These are phyloP conservation scores for Triplophysa siluroides DNA, from an alignment of 2,113 vertebrate species.

Conservation along the genomic window DNA sequence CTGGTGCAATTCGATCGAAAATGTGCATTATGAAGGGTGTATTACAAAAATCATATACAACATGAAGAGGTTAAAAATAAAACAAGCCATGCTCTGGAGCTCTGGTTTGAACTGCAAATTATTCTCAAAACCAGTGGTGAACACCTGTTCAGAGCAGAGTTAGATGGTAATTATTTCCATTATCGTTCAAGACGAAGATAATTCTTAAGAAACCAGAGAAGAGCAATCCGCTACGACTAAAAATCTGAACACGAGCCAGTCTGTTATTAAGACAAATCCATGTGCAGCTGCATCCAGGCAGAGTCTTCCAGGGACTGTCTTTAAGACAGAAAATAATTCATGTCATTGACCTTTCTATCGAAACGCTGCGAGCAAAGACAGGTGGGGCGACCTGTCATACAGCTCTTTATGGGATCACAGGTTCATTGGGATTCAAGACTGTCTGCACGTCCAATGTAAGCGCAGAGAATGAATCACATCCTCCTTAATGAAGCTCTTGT, in stretches of 20 bases:
- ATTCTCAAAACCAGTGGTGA: neutral
- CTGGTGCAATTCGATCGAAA: no score
- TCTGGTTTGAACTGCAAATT: neutral
- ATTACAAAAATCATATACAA: neutral
- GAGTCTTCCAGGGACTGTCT: neutral
- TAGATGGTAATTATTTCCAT: neutral
- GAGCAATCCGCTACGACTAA: no score
- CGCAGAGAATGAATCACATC: neutral
- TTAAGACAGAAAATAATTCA: slow-evolving; percentile 2
- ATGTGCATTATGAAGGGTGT: no score
- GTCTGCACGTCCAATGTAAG: neutral
- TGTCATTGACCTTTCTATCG: neutral
- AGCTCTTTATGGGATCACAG: neutral
- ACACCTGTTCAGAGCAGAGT: slow-evolving; percentile 22
- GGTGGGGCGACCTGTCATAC: neutral
- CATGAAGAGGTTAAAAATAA: no score
- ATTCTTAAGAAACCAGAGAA: neutral
- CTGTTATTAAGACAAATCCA: neutral
- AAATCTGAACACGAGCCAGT: neutral
- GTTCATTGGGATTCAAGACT: neutral
- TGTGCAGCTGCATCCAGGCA: neutral
- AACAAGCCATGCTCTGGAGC: neutral
- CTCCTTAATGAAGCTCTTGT: neutral
- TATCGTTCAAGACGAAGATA: slow-evolving; percentile 7
- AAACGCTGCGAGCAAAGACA: neutral